These are phyloP conservation scores for Pungitius pungitius DNA, from an alignment of 2,113 vertebrate genomes.

Conservation along the genomic window DNA sequence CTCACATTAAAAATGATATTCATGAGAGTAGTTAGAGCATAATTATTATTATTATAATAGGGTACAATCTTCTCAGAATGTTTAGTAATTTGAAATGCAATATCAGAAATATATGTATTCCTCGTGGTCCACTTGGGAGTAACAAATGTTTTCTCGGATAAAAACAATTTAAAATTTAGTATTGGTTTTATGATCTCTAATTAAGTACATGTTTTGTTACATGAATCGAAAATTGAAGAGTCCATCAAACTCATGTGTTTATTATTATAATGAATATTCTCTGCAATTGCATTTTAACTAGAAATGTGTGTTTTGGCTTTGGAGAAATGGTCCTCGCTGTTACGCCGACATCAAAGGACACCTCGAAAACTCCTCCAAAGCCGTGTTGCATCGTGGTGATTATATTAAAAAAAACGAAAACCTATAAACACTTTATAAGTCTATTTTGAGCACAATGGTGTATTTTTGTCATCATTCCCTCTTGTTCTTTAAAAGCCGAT, in stretches of 20 bases:
- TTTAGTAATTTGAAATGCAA: background rate
- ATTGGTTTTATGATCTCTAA: background rate
- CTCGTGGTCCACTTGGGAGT: background rate
- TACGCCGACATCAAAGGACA: background rate
- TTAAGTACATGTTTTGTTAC: background rate
- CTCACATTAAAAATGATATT: background rate
- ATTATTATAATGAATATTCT: background rate
- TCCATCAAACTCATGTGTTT: background rate
- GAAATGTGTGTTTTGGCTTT: background rate
- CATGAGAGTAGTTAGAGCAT: background rate
- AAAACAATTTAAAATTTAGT: background rate
- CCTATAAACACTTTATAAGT: constrained; percentile 30
- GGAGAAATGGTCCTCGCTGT: background rate
- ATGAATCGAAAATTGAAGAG: background rate
- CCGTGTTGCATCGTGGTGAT: constrained; percentile 7
- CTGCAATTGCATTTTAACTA: background rate
- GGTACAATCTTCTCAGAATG: background rate
- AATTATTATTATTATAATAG: background rate
- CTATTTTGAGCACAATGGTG: constrained; percentile 29
- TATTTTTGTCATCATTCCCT: constrained; percentile 45
- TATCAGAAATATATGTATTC: background rate
- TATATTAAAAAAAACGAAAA: constrained; percentile 21
- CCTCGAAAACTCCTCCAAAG: constrained; percentile 16
- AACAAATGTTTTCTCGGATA: background rate
- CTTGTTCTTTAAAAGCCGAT: constrained; percentile 45